Evolutionary conservation across 1,140 invertebrate genomes (phyloP), one percentile per base, ranked within the genome.

Genomic region (Drosophila suzukii): DNA sequence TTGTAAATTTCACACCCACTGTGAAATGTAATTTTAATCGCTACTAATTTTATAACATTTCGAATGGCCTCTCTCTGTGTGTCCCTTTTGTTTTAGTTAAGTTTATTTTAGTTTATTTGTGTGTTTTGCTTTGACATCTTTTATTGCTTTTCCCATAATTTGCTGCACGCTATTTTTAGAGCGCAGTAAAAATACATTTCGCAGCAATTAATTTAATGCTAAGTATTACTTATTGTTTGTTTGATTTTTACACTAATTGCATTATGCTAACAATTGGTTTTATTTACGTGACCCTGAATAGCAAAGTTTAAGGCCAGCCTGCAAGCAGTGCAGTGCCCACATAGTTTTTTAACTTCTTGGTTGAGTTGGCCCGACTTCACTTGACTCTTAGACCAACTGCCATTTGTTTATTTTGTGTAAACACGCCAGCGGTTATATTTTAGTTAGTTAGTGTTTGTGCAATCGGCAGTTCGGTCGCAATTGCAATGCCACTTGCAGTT

Each of bases 111-210:
- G 20, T 56, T 63, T 58, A 32, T 50, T 24, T 51, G 34, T 68
- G 49, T 70, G 44, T 47, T 58, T 72, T 8, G 61, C 63, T 67
- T 68, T 77, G 51, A 66, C 78, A 61, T 77, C n/a, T 81, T 77
- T 73, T 75, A 55, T 77, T 61, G 74, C 30, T 56, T 34, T 61
- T 77, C 75, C 57, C 75, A 77, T 62, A 70, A 61, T 77, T 77
- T 70, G 65, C 74, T 62, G 75, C 75, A 77, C 75, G 75, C 75
- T 71, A 77, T 77, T 77, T 61, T 41, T 77, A 77, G 66, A 71
- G 8, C 30, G 43, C 47, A 44, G 38, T 62, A 15, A 50, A 51
- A 63, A 39, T 62, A 51, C 44, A 75, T 62, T 54, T 70, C 44
- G 36, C 75, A 56, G 51, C 74, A 70, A 77, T 77, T 70, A 44